Evolutionary conservation across 2,113 vertebrate species (phyloP).

Genomic region (Lampris incognitus): DNA sequence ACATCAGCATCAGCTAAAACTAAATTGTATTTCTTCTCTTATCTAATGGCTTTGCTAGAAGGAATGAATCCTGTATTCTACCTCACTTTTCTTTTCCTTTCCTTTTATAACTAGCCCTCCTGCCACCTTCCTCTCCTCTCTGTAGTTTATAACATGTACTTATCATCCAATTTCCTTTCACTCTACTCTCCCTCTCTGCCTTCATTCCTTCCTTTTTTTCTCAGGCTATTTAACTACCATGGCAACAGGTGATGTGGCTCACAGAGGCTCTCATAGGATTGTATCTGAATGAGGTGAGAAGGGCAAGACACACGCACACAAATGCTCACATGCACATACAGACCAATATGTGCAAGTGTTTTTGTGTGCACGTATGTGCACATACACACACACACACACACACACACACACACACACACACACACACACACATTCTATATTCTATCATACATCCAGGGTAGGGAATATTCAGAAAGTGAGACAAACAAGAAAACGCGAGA

Average conservation of each 20-base stretch:
- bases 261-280: slow-evolving; percentile 52
- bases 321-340: slow-evolving; percentile 4
- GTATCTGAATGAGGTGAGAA: slow-evolving; percentile 47
- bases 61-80: not conserved
- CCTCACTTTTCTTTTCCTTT: not conserved
- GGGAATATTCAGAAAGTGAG: slow-evolving; percentile 48
- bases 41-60: no score
- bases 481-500: slow-evolving; percentile 35
- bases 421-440: slow-evolving; percentile 28
- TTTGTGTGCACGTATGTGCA: not conserved
- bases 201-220: slow-evolving; percentile 66
- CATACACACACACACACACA: slow-evolving; percentile 20
- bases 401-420: slow-evolving; percentile 9
- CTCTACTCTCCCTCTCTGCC: slow-evolving; percentile 24
- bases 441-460: no score
- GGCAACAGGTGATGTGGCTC: slow-evolving; percentile 77
- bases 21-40: slow-evolving; percentile 1
- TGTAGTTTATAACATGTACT: slow-evolving; percentile 59
- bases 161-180: slow-evolving; percentile 63
- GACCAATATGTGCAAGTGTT: not conserved
- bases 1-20: not conserved
- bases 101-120: slow-evolving; percentile 21
- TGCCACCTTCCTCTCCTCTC: slow-evolving; percentile 1
- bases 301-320: slow-evolving; percentile 19
- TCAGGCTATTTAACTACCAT: slow-evolving; percentile 79